Base-by-base conservation (phyloP, 2,888 invertebrate genomes). In the Limnephilus lunatus region DNA sequence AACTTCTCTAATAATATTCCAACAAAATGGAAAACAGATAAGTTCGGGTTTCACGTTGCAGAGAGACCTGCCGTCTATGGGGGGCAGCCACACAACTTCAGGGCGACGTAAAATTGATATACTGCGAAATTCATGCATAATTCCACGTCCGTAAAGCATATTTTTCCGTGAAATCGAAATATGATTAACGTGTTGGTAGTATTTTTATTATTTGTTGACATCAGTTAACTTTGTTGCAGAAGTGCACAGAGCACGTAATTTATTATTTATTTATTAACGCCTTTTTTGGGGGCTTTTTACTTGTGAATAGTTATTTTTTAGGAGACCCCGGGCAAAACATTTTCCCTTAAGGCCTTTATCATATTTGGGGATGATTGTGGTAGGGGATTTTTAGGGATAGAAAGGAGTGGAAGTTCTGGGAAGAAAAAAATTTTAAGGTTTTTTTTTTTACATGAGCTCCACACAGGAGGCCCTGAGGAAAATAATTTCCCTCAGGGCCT, bases 1-100 rank as follows among this genome's bases (percentile, higher is more conserved):
- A 83, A 83, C 35, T 83, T 83, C 35, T 83, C 25, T 83, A 31
- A 83, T 83, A 35, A 35, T 83, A 83, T 83, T 83, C 35, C 35
- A 83, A 68, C 68, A 68, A 68, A 68, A 68, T 68, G 68, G n/a
- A 68, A n/a, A 68, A 68, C 68, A 68, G 68, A 68, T 68, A 68
- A 68, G 68, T 68, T 68, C 25, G 25, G 9, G 25, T 25, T 68
- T 68, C 68, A 25, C 7, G 25, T n/a, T 25, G 68, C n/a, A 68
- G 25, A 25, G 25, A 25, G 68, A 68, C 25, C 68, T 68, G 68
- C 68, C 68, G 7, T 68, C 68, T n/a, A 68, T 25, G 68, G 68
- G 68, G 9, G n/a, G n/a, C 68, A 68, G 68, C 68, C 68, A 9
- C 68, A 25, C 25, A 68, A n/a, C n/a, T 68, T 25, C 68, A 68